phyloP scores from a whole-genome alignment of 2,888 invertebrate genomes.

The Cloeon dipterum region DNA sequence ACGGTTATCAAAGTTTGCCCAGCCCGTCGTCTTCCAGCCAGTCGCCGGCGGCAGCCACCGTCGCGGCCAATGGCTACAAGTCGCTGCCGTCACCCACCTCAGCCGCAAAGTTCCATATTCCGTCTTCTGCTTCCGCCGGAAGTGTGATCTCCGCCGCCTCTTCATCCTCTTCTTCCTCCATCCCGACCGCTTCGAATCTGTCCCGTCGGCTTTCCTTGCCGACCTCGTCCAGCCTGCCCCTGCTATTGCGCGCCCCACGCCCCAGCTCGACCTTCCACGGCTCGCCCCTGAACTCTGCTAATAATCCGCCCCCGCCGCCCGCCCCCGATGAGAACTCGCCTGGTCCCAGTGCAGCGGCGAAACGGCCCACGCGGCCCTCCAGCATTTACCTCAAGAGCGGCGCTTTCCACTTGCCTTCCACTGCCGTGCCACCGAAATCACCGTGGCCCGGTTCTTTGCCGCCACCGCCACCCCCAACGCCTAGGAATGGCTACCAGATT shows the following conservation, averaged over 20 bases:
- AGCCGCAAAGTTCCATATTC: neutral
- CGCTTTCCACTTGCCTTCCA: neutral
- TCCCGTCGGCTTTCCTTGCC: slow-evolving; percentile 25
- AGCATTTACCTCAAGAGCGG: neutral
- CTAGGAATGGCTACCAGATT: slow-evolving; percentile 46
- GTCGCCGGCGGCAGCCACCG: neutral
- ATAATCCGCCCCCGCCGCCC: slow-evolving; percentile 14
- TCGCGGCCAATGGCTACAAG: neutral
- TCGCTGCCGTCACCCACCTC: slow-evolving; percentile 1
- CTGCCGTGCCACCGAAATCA: neutral
- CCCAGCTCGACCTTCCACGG: slow-evolving; percentile 41
- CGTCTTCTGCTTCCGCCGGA: neutral
- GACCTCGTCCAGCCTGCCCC: slow-evolving; percentile 11
- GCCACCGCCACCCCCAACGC: slow-evolving; percentile 13
- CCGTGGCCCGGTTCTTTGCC: slow-evolving; percentile 6
- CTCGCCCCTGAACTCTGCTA: slow-evolving; percentile 10
- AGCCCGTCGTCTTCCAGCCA: neutral
- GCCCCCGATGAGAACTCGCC: slow-evolving; percentile 27
- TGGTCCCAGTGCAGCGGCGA: slow-evolving; percentile 45
- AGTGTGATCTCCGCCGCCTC: neutral
- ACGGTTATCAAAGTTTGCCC: neutral
- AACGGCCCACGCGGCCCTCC: slow-evolving; percentile 32
- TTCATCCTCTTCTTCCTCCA: neutral
- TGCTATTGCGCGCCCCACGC: slow-evolving; percentile 26
- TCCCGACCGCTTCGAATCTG: neutral